phyloP scores from a whole-genome alignment of 2,888 invertebrate genomes.

The Idaea aversata region DNA sequence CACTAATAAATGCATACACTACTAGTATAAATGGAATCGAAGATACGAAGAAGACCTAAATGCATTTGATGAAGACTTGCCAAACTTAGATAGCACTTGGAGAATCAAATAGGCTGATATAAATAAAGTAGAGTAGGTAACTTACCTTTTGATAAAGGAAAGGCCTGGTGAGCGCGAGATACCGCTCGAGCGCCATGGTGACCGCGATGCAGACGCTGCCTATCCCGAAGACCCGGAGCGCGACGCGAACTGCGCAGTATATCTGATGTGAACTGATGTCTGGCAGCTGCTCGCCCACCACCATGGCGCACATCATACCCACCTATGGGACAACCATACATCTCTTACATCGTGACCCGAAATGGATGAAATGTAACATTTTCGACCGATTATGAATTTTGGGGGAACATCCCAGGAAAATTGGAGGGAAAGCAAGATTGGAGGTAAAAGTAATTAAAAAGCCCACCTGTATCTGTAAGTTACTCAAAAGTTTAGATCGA shows the following conservation, averaged over 20 bases:
- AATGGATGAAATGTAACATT: no score
- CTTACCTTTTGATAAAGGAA: slow-evolving; percentile 93
- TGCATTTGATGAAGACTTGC: not conserved
- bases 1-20: no score
- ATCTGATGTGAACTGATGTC: slow-evolving; percentile 62
- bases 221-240: slow-evolving; percentile 90
- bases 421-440: no score
- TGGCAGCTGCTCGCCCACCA: slow-evolving; percentile 72
- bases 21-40: no score
- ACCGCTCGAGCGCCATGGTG: slow-evolving; percentile 93
- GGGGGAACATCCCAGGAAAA: no score
- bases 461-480: no score
- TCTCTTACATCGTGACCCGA: not conserved
- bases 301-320: slow-evolving; percentile 87
- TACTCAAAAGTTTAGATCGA: no score
- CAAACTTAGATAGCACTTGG: not conserved
- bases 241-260: slow-evolving; percentile 84
- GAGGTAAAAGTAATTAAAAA: no score
- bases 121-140: not conserved
- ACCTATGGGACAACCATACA: slow-evolving; percentile 52
- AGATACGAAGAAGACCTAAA: not conserved
- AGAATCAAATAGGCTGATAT: not conserved
- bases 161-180: slow-evolving; percentile 91
- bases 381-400: no score
- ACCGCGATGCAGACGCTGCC: slow-evolving; percentile 93